Percentiles rank a stretch among this genome's conserved stretches.
Evolutionary conservation across 2,888 invertebrate genomes (phyloP).

Genomic region (Nomada flava): DNA sequence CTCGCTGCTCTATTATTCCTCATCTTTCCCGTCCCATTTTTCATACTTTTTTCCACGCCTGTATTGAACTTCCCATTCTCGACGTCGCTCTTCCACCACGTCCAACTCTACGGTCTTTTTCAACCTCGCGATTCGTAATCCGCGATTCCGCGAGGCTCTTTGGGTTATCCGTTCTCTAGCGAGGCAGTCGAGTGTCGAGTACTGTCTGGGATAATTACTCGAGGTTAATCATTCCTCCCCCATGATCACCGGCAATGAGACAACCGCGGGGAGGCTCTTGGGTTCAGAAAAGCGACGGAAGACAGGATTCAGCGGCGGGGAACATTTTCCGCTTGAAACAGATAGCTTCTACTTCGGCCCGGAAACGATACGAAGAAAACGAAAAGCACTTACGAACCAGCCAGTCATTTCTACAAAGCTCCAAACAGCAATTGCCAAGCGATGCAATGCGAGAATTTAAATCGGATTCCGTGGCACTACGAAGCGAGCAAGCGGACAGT

Average conservation of each 20-base stretch:
- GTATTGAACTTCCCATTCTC: conserved; percentile 8
- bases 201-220: not conserved
- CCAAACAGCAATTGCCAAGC: not conserved
- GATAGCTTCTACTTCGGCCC: too few species aligned
- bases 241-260: not conserved
- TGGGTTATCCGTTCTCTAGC: not conserved
- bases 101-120: not conserved
- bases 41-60: conserved; percentile 25
- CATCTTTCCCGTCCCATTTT: conserved; percentile 13
- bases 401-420: not conserved
- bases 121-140: not conserved
- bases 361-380: too few species aligned
- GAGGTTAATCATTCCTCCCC: too few species aligned
- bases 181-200: not conserved
- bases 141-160: not conserved
- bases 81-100: not conserved
- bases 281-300: too few species aligned
- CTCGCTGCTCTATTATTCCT: not conserved
- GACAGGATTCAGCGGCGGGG: too few species aligned
- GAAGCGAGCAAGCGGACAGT: conserved; percentile 3
- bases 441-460: conserved; percentile 4
- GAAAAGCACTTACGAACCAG: too few species aligned
- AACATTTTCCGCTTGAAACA: too few species aligned
- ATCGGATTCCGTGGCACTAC: conserved; percentile 13
- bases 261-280: not conserved